Base-by-base conservation (phyloP, 1,140 invertebrate species). In the Triops longicaudatus region DNA sequence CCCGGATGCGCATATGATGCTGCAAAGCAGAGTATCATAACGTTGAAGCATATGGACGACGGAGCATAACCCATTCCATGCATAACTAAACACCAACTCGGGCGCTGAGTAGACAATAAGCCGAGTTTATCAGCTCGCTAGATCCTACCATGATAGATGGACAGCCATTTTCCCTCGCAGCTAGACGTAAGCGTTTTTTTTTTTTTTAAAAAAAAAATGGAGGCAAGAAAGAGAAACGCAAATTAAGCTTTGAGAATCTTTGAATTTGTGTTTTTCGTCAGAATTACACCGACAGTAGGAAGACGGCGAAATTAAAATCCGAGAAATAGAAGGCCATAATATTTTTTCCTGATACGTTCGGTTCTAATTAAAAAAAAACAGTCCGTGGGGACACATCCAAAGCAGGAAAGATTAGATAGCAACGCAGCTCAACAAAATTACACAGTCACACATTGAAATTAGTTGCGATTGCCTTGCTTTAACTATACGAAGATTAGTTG, bases 31-130 rank as follows among this genome's bases (percentile, higher is more conserved):
- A 63, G 50, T 14, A 63, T 63, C 50, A 63, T 63, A 63, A 63
- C 50, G 50, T 63, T 37, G 50, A 63, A 63, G 50, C 50, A 63
- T 63, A 63, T 63, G 50, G 50, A 22, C 14, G 50, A 17, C 50
- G n/a, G 50, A 63, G 50, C 50, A 63, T 63, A 63, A 63, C 50
- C 50, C 50, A 63, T 63, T 63, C 50, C 50, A 63, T 63, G 50
- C 50, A 63, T 63, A 63, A 63, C 50, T 63, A 63, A 63, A 63
- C 50, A 63, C 50, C 50, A 44, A 22, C 50, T 63, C 50, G 50
- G 50, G 50, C 50, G 50, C 50, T 63, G 50, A 63, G 50, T 63
- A 63, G 50, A 63, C 50, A 63, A 63, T 63, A 63, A n/a, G 50
- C 50, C 50, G 50, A 63, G 50, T 63, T 63, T 63, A 63, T 63